Percentiles rank a stretch among this genome's conserved stretches.
Evolutionary conservation across 2,888 invertebrate species (phyloP).

Genomic region (Epirrhoe tristata): DNA sequence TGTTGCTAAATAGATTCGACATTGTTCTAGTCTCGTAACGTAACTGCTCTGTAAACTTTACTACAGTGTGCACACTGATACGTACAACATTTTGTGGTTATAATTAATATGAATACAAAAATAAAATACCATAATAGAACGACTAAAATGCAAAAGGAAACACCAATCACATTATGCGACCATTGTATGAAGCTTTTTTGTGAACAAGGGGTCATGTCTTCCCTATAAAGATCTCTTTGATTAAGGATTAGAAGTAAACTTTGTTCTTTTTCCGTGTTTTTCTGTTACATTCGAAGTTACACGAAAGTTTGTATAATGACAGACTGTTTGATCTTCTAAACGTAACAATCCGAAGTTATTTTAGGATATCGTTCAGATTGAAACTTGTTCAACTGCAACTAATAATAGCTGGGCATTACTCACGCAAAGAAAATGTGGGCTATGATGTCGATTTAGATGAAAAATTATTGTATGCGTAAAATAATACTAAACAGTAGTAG

Average conservation of each 20-base stretch:
- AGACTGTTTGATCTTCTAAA: slow-evolving; percentile 16
- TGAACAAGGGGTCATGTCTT: neutral
- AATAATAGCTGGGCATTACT: neutral
- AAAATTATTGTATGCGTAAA: neutral
- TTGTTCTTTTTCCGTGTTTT: slow-evolving; percentile 17
- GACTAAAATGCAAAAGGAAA: no score
- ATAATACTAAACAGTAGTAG: no score
- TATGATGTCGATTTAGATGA: neutral
- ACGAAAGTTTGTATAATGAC: slow-evolving; percentile 27
- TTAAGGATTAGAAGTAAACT: slow-evolving; percentile 48
- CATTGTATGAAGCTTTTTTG: neutral
- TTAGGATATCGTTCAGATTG: neutral
- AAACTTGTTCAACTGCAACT: neutral
- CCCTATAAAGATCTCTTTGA: slow-evolving; percentile 38
- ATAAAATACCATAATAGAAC: no score
- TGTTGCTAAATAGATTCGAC: no score
- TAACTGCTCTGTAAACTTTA: no score
- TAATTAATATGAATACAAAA: no score
- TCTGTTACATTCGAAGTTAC: slow-evolving; percentile 17
- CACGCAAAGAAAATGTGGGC: neutral
- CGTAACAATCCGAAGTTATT: neutral
- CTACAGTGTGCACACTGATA: no score
- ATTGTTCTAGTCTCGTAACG: no score
- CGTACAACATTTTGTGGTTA: no score
- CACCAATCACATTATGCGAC: neutral